A percentile compares a stretch with the other conserved stretches of the same genome.
Evolutionary conservation across 2,113 vertebrate species (phyloP).

Genomic region (Raja brachyura): DNA sequence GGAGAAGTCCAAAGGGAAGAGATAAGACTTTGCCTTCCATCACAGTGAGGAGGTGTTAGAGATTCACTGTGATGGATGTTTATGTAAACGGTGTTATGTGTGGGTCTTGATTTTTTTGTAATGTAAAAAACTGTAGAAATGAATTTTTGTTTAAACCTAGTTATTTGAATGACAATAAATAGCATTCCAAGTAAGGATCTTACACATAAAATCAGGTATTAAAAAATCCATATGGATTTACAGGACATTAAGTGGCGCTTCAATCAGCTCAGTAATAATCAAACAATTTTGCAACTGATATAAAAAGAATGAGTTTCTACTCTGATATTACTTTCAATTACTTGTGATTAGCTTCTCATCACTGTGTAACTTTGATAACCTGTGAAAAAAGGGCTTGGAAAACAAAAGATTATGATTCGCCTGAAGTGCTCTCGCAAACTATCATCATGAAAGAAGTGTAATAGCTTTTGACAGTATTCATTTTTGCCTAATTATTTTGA

Average conservation of each 20-base stretch:
- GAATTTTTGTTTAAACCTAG: no score
- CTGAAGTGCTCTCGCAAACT: not conserved
- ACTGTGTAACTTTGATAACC: not conserved
- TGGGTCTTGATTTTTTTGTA: no score
- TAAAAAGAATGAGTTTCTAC: not conserved
- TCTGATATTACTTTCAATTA: not conserved
- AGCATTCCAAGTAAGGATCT: not conserved
- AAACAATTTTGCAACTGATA: not conserved
- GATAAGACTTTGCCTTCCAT: no score
- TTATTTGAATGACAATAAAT: no score
- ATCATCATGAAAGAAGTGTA: not conserved
- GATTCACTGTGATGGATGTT: no score
- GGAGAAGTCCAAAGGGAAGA: no score
- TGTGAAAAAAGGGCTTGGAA: not conserved
- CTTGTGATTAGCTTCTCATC: not conserved
- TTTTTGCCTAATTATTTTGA: not conserved
- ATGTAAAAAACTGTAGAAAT: no score
- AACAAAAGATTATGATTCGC: not conserved
- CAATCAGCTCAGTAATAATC: not conserved
- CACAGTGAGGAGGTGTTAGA: no score
- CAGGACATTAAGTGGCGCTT: not conserved
- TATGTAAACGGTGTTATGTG: no score
- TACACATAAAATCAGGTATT: not conserved
- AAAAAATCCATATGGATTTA: not conserved
- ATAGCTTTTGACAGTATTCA: not conserved